Evolutionary conservation across 1,140 invertebrate genomes (phyloP).

Genomic region (Phenacoccus solenopsis): DNA sequence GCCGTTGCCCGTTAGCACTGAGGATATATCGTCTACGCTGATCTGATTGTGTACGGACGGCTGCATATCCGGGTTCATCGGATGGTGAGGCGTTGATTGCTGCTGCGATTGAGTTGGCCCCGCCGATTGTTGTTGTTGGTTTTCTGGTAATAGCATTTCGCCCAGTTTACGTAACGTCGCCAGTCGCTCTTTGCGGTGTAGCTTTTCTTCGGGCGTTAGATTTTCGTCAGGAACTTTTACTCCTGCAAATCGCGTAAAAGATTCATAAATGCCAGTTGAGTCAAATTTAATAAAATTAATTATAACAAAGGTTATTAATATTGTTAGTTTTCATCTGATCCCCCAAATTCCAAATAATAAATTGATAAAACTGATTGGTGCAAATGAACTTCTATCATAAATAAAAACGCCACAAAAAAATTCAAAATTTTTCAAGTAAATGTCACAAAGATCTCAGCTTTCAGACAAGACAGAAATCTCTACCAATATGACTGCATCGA

Average conservation of each 20-base stretch:
- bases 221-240: conserved; percentile 93
- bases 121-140: conserved; percentile 22
- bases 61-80: neutral
- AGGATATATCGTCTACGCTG: conserved; percentile 1
- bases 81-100: conserved; percentile 12
- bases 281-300: too few species aligned
- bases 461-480: too few species aligned
- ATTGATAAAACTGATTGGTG: too few species aligned
- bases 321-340: too few species aligned
- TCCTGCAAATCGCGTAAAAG: conserved; percentile 34
- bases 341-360: too few species aligned
- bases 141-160: conserved; percentile 59
- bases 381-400: too few species aligned
- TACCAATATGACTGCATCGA: too few species aligned
- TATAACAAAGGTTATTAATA: too few species aligned
- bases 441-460: too few species aligned
- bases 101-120: conserved; percentile 27
- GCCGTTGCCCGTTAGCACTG: neutral
- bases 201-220: conserved; percentile 86
- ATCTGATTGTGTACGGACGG: conserved; percentile 1
- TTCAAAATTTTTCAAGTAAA: too few species aligned
- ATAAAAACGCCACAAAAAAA: too few species aligned
- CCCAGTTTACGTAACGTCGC: conserved; percentile 86
- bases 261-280: too few species aligned
- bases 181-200: conserved; percentile 81